phyloP scores from a whole-genome alignment of 1,140 invertebrate genomes.

The Stegodyphus dumicola region DNA sequence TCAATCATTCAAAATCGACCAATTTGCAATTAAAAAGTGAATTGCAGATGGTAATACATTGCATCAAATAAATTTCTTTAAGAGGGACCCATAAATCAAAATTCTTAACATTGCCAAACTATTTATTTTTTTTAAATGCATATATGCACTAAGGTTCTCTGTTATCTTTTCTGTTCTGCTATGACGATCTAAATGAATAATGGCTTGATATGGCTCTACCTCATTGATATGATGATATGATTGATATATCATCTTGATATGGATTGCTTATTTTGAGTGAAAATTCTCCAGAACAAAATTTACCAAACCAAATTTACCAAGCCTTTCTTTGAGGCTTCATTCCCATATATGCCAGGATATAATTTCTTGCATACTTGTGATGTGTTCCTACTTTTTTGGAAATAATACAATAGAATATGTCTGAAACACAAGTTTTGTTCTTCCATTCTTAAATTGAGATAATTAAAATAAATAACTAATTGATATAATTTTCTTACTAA shows the following conservation, averaged over 20 bases:
- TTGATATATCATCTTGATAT: no score
- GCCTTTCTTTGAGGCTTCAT: not conserved
- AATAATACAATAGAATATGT: not conserved
- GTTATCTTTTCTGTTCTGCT: not conserved
- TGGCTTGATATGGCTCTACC: not conserved
- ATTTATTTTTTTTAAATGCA: not conserved
- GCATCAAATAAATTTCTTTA: not conserved
- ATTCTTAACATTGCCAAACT: not conserved
- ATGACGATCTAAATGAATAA: not conserved
- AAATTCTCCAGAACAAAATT: not conserved
- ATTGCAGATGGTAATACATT: not conserved
- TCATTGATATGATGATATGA: no score
- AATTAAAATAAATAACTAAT: not conserved
- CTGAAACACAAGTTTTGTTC: not conserved
- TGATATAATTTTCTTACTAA: not conserved
- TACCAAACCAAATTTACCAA: not conserved
- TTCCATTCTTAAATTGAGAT: not conserved
- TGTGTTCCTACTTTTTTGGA: not conserved
- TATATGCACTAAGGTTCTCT: not conserved
- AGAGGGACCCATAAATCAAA: not conserved
- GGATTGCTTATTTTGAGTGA: not conserved
- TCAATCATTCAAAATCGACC: not conserved
- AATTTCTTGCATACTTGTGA: not conserved
- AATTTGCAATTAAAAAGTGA: not conserved
- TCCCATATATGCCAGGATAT: not conserved